These are phyloP conservation scores for Melospiza melodia DNA, from an alignment of 2,113 vertebrate species.

Conservation along the genomic window DNA sequence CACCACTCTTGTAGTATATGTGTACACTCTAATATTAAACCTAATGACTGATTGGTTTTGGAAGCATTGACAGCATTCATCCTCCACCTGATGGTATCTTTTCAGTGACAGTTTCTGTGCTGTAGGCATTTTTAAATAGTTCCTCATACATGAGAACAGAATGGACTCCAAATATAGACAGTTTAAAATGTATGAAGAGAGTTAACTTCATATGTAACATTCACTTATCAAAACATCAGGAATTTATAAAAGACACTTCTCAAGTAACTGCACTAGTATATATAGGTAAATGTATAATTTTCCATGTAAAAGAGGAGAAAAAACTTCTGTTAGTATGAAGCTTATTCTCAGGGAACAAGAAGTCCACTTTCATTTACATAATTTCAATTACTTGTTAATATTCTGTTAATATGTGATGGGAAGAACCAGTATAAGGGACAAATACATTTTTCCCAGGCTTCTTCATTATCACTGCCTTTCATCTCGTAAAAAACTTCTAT, in stretches of 20 bases:
- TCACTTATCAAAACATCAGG: background rate
- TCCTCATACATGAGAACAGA: background rate
- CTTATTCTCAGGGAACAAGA: background rate
- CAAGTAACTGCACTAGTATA: background rate
- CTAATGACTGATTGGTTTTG: background rate
- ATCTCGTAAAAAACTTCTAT: background rate
- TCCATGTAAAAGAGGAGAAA: background rate
- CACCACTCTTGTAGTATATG: background rate
- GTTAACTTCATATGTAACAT: background rate
- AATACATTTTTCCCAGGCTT: background rate
- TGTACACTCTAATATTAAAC: background rate
- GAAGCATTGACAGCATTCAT: background rate
- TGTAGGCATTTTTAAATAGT: background rate
- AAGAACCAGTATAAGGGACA: background rate
- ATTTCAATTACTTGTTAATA: conserved; percentile 3
- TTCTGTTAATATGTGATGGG: background rate
- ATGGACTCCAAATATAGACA: background rate
- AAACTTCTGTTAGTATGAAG: background rate
- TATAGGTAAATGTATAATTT: background rate
- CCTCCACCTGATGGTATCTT: background rate
- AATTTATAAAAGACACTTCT: background rate
- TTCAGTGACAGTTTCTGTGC: background rate
- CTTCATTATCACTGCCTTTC: background rate
- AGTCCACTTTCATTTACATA: background rate
- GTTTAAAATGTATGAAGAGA: background rate